Evolutionary conservation across 2,113 vertebrate species (phyloP).

Genomic region (Scomber scombrus): DNA sequence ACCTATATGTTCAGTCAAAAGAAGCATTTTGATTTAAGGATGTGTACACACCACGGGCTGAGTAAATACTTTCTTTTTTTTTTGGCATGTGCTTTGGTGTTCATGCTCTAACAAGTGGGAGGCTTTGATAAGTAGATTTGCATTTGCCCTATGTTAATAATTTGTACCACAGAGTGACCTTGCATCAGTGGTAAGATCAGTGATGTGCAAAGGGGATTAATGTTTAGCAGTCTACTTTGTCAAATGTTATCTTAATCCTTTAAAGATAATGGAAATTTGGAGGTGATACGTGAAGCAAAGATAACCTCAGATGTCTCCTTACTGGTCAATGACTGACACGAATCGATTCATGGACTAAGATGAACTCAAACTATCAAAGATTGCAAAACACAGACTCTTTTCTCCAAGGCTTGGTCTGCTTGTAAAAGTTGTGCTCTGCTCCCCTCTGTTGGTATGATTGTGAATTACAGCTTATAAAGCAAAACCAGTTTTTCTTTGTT

Average conservation of each 20-base stretch:
- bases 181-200: slow-evolving; percentile 24
- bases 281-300: slow-evolving; percentile 3
- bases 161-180: slow-evolving; percentile 32
- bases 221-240: slow-evolving; percentile 14
- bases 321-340: slow-evolving; percentile 1
- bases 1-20: slow-evolving; percentile 1
- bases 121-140: slow-evolving; percentile 40
- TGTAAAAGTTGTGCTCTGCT: slow-evolving; percentile 57
- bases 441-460: slow-evolving; percentile 64
- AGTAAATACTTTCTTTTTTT: background rate
- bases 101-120: background rate
- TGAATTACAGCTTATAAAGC: slow-evolving; percentile 1
- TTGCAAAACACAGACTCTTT: background rate
- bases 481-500: no score
- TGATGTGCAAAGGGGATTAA: slow-evolving; percentile 9
- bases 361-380: background rate
- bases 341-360: slow-evolving; percentile 25
- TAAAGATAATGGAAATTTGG: slow-evolving; percentile 11
- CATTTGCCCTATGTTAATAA: slow-evolving; percentile 8
- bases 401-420: background rate
- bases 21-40: background rate
- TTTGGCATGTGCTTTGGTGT: background rate
- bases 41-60: background rate
- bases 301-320: slow-evolving; percentile 23
- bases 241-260: slow-evolving; percentile 28